These are phyloP conservation scores for Chirona hameri DNA, from an alignment of 2,888 invertebrate genomes.

Conservation along the genomic window DNA sequence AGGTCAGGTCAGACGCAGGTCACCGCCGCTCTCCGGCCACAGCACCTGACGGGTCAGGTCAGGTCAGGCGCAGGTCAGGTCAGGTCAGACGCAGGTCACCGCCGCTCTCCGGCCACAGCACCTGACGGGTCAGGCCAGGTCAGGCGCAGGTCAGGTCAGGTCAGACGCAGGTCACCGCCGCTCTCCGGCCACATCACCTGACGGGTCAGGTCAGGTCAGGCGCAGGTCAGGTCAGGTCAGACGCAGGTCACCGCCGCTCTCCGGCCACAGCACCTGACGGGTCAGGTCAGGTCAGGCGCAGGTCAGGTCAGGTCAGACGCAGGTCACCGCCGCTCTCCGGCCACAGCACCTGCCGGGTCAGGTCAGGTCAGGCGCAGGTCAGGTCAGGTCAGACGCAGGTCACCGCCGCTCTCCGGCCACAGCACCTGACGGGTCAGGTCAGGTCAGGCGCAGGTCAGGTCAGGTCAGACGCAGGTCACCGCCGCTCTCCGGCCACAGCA, in stretches of 20 bases:
- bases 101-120: neutral
- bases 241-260: neutral
- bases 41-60: no score
- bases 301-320: neutral
- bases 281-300: neutral
- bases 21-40: no score
- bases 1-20: no score
- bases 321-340: neutral
- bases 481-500: neutral
- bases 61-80: no score
- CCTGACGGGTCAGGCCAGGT: no score
- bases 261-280: conserved; percentile 25
- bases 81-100: neutral
- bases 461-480: neutral
- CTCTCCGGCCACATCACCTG: no score
- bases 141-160: no score
- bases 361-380: neutral
- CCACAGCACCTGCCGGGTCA: neutral
- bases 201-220: no score
- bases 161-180: no score
- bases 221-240: neutral
- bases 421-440: neutral
- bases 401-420: neutral
- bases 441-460: neutral
- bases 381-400: neutral